Base-by-base conservation (phyloP, 2,888 invertebrate genomes). In the Ditula angustiorana region DNA sequence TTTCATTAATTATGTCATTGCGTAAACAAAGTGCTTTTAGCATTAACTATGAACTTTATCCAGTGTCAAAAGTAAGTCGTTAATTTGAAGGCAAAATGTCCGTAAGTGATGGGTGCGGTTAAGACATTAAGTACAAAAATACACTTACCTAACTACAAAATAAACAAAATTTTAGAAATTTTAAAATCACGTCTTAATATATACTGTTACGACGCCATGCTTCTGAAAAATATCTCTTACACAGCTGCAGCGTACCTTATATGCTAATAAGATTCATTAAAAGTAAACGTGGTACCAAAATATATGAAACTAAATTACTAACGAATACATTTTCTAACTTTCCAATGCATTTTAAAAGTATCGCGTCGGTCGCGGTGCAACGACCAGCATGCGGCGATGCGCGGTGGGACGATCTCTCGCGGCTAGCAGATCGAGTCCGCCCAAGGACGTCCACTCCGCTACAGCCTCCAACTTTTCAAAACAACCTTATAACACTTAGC, bases 341-440 rank as follows among this genome's bases (percentile, higher is more conserved):
- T 92, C 92, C 85, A 92, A 92, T 90, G 90, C 88, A 89, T 91
- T 91, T 91, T 83, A 85, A 83, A 87, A 84, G 89, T 87, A 86
- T 87, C 85, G 83, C 84, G 85, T 87, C 88, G 88, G n/a, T n/a
- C n/a, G n/a, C n/a, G n/a, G 92, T 92, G 92, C 92, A 92, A 92
- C 92, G 92, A 92, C 92, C 92, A 92, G 82, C 81, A 77, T 81
- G 84, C 85, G 72, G 78, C 79, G 85, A 84, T 86, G 90, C 73
- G 79, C 79, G 85, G 83, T 86, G 90, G 87, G 88, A 87, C 91
- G 87, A 86, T 90, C 90, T 90, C 90, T 88, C 86, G 87, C 80
- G 83, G 80, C 88, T 90, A 90, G 92, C 92, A 90, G 92, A 92
- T 92, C 92, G 90, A 87, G 92, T 92, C 92, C 92, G 88, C 90